Evolutionary conservation across 2,888 invertebrate species (phyloP), one percentile per base, ranked within the genome.

Genomic region (Deroplatys truncata): DNA sequence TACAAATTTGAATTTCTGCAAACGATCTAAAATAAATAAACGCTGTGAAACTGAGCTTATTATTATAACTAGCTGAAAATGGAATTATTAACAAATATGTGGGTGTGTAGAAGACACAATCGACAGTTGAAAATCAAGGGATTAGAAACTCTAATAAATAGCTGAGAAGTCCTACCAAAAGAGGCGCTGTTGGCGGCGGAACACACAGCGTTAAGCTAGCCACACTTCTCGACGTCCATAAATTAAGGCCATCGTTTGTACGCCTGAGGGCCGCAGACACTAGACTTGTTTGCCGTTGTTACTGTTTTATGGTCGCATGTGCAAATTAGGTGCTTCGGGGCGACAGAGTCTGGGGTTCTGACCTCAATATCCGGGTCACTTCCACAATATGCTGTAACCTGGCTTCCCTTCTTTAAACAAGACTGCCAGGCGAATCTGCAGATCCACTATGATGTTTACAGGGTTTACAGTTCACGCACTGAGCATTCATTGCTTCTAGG

Each of bases 231-330:
- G 35, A 25, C 85, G 28, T 28, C 15, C 87, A 82, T n/a, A 82
- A 86, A 87, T 82, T 87, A 87, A 87, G 87, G 83, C 35, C 35
- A 43, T 83, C 82, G 35, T 87, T 87, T 83, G 87, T 82, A 10
- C 82, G 83, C 87, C 72, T 35, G 2, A 29, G 87, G 82, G 83
- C 56, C 20, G 56, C 56, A 72, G 56, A 72, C 56, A 72, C 56
- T 72, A 72, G 56, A 72, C 56, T 72, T 72, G 56, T 72, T 72
- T 72, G 56, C 56, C 56, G 56, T 72, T 72, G 56, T 72, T 72
- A 72, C 56, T 72, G 56, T 72, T 72, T 72, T 72, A 72, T 72
- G 56, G 56, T 72, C 25, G 56, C 56, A 72, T 72, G 56, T 72
- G 56, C 56, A 72, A 72, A 72, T 72, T 72, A 72, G 56, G 20